A percentile compares a stretch with the other conserved stretches of the same genome.
phyloP scores from a whole-genome alignment of 1,140 invertebrate genomes.

The Gryllus bimaculatus region DNA sequence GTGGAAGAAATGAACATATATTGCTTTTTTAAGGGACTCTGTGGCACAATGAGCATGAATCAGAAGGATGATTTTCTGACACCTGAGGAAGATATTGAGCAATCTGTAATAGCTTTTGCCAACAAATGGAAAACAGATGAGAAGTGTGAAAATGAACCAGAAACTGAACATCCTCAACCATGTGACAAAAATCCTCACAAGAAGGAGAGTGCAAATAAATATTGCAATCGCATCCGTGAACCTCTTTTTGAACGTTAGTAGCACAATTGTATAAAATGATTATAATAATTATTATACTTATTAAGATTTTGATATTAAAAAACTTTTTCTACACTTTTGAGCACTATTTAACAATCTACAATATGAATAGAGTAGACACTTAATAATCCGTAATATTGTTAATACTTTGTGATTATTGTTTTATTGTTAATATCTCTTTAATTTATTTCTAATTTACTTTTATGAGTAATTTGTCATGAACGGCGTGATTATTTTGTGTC shows the following conservation, averaged over 20 bases:
- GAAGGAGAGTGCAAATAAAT: conserved; percentile 52
- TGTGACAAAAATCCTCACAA: conserved; percentile 62
- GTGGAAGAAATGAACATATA: no score
- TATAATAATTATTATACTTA: no score
- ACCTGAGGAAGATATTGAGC: conserved; percentile 71
- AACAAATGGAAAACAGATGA: conserved; percentile 81
- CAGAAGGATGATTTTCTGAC: conserved; percentile 84
- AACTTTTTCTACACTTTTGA: no score
- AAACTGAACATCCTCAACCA: conserved; percentile 46
- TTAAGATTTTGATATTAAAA: no score
- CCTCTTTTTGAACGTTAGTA: conserved; percentile 54
- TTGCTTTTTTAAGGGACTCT: conserved; percentile 53
- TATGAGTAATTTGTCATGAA: no score
- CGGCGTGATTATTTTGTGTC: not conserved
- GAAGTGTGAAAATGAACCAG: conserved; percentile 50
- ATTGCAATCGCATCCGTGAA: conserved; percentile 57
- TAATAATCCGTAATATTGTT: no score
- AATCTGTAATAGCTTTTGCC: conserved; percentile 62
- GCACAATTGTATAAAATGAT: not conserved
- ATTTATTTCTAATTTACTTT: no score
- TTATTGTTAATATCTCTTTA: no score
- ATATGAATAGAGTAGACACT: no score
- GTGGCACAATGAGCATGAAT: conserved; percentile 78
- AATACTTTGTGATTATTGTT: no score
- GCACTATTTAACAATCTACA: no score